These are phyloP conservation scores for Pristionchus japonicus DNA, from an alignment of 2,888 invertebrate genomes.

Conservation along the genomic window DNA sequence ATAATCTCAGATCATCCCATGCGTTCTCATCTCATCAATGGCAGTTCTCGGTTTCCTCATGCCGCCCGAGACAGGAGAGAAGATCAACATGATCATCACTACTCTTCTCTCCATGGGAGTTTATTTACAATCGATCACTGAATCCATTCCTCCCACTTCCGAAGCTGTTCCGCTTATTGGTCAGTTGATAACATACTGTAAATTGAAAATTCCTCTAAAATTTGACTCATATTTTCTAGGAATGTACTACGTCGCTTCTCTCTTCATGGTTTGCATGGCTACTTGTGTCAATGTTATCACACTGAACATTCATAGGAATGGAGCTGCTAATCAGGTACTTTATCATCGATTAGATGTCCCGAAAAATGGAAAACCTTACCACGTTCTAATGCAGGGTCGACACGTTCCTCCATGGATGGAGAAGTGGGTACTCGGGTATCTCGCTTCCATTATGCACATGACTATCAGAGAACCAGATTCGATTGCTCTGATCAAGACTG, in stretches of 20 bases:
- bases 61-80: slow-evolving; percentile 79
- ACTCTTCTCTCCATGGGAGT: slow-evolving; percentile 80
- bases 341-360: background rate
- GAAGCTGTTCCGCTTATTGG: slow-evolving; percentile 80
- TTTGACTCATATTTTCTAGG: slow-evolving; percentile 71
- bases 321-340: slow-evolving; percentile 71
- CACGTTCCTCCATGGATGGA: slow-evolving; percentile 67
- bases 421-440: slow-evolving; percentile 69
- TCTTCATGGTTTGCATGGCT: slow-evolving; percentile 78
- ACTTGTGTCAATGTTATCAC: slow-evolving; percentile 81
- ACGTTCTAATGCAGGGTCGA: slow-evolving; percentile 50
- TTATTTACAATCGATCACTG: slow-evolving; percentile 79
- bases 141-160: slow-evolving; percentile 80
- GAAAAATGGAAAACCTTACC: background rate
- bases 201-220: no score
- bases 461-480: slow-evolving; percentile 73
- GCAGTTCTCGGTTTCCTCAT: slow-evolving; percentile 80
- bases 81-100: slow-evolving; percentile 78
- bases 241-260: slow-evolving; percentile 80
- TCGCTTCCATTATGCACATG: slow-evolving; percentile 72
- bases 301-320: slow-evolving; percentile 83
- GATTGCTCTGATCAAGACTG: slow-evolving; percentile 70
- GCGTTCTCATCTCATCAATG: slow-evolving; percentile 79
- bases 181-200: no score
- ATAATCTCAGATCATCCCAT: slow-evolving; percentile 78